These are phyloP conservation scores for Phylloscopus trochilus DNA, from an alignment of 2,113 vertebrate genomes.

Conservation along the genomic window DNA sequence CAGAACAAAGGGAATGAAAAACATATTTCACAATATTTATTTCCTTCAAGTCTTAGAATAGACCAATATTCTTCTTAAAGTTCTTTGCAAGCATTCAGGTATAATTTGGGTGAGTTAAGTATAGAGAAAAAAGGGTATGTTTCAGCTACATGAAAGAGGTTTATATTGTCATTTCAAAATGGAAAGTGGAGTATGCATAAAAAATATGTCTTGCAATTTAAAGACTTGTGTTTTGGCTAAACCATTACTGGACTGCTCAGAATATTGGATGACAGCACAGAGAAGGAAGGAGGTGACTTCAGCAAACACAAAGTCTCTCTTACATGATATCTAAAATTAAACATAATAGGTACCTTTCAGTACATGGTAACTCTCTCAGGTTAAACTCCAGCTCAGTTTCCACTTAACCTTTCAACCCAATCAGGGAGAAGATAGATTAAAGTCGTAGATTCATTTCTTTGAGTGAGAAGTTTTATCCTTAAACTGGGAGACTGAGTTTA, in stretches of 20 bases:
- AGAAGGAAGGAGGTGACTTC: not conserved
- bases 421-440: not conserved
- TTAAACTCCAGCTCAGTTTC: not conserved
- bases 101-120: slow-evolving; percentile 50
- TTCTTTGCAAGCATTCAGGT: not conserved
- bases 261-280: not conserved
- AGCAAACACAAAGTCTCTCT: not conserved
- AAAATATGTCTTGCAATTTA: slow-evolving; percentile 5
- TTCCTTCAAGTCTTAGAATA: slow-evolving; percentile 23
- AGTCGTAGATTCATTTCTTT: not conserved
- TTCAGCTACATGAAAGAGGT: slow-evolving; percentile 29
- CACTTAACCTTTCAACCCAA: not conserved
- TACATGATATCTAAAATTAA: not conserved
- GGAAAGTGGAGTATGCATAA: slow-evolving; percentile 3
- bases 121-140: not conserved
- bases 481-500: not conserved
- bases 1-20: slow-evolving; percentile 33
- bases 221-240: not conserved
- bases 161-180: slow-evolving; percentile 13
- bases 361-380: not conserved
- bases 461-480: not conserved
- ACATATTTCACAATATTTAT: slow-evolving; percentile 13
- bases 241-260: not conserved
- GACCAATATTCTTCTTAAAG: slow-evolving; percentile 4
- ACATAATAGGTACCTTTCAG: not conserved